Evolutionary conservation across 2,113 vertebrate genomes (phyloP), one percentile per base, ranked within the genome.

Genomic region (Poecilia latipinna): DNA sequence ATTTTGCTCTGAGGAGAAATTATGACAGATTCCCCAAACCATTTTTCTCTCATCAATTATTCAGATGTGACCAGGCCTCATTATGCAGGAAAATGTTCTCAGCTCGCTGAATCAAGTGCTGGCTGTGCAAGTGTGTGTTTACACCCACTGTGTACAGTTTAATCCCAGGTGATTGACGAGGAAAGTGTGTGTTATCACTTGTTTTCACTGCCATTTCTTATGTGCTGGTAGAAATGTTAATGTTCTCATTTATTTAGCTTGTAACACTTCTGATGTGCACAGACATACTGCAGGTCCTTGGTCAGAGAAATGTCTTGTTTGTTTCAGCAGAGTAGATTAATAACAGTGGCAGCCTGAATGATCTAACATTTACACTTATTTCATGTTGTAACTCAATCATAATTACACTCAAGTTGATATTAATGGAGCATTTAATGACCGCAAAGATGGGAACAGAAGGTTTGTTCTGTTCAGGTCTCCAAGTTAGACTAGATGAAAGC

Each of bases 31-130:
- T 79, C 84, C 68, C 75, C 85, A 89, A 88, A 86, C 85, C 79
- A 90, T 92, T 92, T 37, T 89, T 83, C 89, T 74, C 37, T 72
- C 11, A 87, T 92, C 77, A 88, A 91, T 92, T 91, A 92, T 91
- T 90, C 85, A 91, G 80, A 88, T 86, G 81, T 81, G 84, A 88
- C 90, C 80, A 57, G 54, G 68, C 32, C 68, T 90, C 87, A 90
- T 91, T 90, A 89, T 84, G 73, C 77, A 90, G 82, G 77, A 63
- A 77, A 80, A 84, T 86, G 66, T 82, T 69, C 80, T 83, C 70
- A 2, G 74, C 87, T 77, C 83, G 32, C n/a, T 73, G 85, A 86
- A 57, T 75, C 37, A 4, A 57, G 37, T 10, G 61, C 51, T 68
- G n/a, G 57, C 66, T 65, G 22, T 69, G 63, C 60, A 29, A 54